Percentiles rank a stretch among this genome's conserved stretches.
These are phyloP conservation scores for Spinibarbus caldwelli DNA, from an alignment of 2,797 vertebrate genomes.

Conservation along the genomic window DNA sequence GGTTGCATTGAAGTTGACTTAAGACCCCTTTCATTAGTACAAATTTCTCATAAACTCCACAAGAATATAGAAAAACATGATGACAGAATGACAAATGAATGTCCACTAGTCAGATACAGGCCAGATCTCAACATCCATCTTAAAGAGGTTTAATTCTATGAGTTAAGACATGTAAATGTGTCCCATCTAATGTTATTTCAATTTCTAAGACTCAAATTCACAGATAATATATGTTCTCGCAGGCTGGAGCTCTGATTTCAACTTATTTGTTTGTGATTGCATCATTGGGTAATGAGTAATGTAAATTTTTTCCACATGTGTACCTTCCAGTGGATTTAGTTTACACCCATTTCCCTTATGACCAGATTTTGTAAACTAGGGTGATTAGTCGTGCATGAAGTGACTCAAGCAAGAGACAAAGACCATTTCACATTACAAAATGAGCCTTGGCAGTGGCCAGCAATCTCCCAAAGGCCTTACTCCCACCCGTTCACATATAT, in stretches of 20 bases:
- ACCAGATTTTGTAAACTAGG: constrained; percentile 54
- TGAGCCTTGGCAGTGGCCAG: constrained; percentile 29
- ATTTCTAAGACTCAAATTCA: no score
- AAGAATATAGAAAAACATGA: background rate
- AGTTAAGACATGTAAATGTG: background rate
- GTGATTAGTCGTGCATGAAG: constrained; percentile 51
- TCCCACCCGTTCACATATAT: background rate
- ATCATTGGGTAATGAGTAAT: constrained; percentile 38
- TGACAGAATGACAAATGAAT: background rate
- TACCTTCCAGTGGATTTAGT: constrained; percentile 38
- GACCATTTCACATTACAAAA: constrained; percentile 56
- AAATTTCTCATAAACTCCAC: background rate
- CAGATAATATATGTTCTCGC: constrained; percentile 30
- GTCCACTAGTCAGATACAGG: background rate
- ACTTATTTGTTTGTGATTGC: constrained; percentile 33
- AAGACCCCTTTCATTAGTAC: no score
- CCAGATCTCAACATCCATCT: background rate
- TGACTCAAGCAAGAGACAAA: constrained; percentile 43
- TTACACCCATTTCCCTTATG: constrained; percentile 36
- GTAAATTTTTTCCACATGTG: constrained; percentile 22
- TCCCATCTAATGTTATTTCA: background rate
- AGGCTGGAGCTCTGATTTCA: constrained; percentile 31
- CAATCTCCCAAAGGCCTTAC: constrained; percentile 52
- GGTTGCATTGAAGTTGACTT: background rate
- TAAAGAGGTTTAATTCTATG: background rate